These are phyloP conservation scores for Condylostylus longicornis DNA, from an alignment of 1,140 invertebrate genomes.

Conservation along the genomic window DNA sequence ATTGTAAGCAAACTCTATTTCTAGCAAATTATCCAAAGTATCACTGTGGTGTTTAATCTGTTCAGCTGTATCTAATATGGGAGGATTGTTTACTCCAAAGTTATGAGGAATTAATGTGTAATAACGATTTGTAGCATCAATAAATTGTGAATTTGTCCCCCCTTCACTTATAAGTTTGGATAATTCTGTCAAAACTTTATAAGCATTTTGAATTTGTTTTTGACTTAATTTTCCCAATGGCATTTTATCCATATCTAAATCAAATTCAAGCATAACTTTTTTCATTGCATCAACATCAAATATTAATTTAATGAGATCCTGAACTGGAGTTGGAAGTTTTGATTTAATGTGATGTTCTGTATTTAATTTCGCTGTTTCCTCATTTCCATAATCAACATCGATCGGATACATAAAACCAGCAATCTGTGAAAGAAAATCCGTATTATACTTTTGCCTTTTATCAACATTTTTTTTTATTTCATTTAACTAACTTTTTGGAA, in stretches of 20 bases:
- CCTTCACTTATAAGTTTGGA: conserved; percentile 44
- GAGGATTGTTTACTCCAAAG: conserved; percentile 74
- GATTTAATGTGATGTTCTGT: conserved; percentile 35
- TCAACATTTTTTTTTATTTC: too few relatives aligned
- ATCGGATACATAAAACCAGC: conserved; percentile 74
- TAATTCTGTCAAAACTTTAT: conserved; percentile 63
- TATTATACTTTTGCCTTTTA: too few relatives aligned
- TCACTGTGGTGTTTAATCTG: conserved; percentile 73
- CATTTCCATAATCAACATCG: conserved; percentile 72
- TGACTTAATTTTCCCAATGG: conserved; percentile 90
- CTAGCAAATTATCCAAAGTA: conserved; percentile 83
- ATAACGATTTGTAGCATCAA: conserved; percentile 80
- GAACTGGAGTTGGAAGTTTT: conserved; percentile 57
- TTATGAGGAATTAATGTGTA: conserved; percentile 91
- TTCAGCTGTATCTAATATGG: conserved; percentile 59
- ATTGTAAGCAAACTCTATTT: conserved; percentile 90
- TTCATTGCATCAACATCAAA: conserved; percentile 91
- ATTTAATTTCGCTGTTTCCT: conserved; percentile 7
- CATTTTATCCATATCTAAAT: conserved; percentile 95
- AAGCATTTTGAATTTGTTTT: conserved; percentile 78
- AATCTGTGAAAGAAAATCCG: conserved; percentile 19
- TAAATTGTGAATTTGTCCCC: conserved; percentile 39
- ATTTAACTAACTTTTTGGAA: conserved; percentile 52
- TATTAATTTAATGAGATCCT: conserved; percentile 70
- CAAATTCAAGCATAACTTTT: conserved; percentile 82